Evolutionary conservation across 2,113 vertebrate species (phyloP).

Genomic region (Thymallus thymallus): DNA sequence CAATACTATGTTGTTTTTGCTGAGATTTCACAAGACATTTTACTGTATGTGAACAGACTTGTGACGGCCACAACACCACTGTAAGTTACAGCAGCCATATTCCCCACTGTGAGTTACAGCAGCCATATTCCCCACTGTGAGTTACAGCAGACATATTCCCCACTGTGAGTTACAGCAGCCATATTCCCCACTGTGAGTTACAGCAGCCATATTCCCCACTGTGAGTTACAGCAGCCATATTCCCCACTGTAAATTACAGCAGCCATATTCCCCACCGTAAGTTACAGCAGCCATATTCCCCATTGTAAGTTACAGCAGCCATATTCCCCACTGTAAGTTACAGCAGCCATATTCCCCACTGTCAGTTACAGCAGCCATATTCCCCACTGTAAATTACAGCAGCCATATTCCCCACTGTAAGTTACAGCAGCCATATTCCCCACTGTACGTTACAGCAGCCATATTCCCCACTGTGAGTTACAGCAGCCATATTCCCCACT

Average conservation of each 20-base stretch:
- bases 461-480: background rate
- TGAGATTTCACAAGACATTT: background rate
- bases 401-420: too few species aligned
- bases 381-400: too few species aligned
- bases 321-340: background rate
- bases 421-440: background rate
- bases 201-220: too few species aligned
- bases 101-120: background rate
- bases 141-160: too few species aligned
- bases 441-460: background rate
- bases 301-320: too few species aligned
- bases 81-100: background rate
- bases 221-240: background rate
- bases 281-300: background rate
- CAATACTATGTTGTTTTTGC: slow-evolving; percentile 29
- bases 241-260: too few species aligned
- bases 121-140: background rate
- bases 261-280: too few species aligned
- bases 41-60: background rate
- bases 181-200: background rate
- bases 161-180: background rate
- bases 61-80: background rate
- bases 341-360: background rate
- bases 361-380: background rate
- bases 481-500: too few species aligned